Conservation (phyloP, 2,113 vertebrate genomes). For the Gasterosteus nipponicus region DNA sequence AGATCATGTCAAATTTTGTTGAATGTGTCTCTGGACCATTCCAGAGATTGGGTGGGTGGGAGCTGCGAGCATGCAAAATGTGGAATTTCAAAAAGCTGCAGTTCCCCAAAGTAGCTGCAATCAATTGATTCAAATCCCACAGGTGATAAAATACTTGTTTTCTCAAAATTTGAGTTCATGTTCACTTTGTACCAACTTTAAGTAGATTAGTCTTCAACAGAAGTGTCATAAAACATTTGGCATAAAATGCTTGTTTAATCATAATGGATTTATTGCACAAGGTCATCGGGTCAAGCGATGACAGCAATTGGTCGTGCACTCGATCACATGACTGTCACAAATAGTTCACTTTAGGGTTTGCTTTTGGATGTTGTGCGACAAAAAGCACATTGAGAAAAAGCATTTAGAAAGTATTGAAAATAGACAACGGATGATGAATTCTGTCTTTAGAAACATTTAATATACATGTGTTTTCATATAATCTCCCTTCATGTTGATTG, state of each 20-base stretch:
- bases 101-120: too few relatives aligned
- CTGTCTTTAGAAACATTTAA: conserved; percentile 35
- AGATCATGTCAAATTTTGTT: background rate
- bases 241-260: background rate
- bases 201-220: conserved; percentile 8
- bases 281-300: background rate
- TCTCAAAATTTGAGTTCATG: background rate
- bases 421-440: conserved; percentile 1
- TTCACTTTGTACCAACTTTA: conserved; percentile 1
- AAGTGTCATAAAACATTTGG: background rate
- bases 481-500: conserved; percentile 45
- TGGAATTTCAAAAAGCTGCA: too few relatives aligned
- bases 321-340: too few relatives aligned
- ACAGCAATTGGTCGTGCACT: too few relatives aligned
- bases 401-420: conserved; percentile 1
- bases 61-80: background rate
- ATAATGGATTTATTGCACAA: conserved; percentile 19
- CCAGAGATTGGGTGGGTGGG: background rate
- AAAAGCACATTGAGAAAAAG: background rate
- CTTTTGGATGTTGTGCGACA: too few relatives aligned
- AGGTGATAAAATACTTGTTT: too few relatives aligned
- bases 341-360: too few relatives aligned
- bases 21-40: too few relatives aligned
- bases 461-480: conserved; percentile 40
- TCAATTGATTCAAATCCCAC: too few relatives aligned